Evolutionary conservation across 1,140 invertebrate species (phyloP).

Genomic region (Cyclargus thomasi): DNA sequence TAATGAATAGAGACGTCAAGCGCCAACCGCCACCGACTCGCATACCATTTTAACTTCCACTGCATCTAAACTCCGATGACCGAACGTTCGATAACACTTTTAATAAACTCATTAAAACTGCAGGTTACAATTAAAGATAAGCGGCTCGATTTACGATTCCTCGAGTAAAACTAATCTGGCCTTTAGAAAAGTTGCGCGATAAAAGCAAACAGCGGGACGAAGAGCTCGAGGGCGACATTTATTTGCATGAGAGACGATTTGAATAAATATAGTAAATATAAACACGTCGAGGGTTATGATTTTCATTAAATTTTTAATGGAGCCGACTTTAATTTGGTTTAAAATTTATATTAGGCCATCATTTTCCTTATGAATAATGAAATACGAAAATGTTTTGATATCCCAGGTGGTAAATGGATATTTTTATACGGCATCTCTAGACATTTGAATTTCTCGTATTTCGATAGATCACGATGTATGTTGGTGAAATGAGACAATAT

Average conservation of each 20-base stretch:
- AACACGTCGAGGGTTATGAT: slow-evolving; percentile 37
- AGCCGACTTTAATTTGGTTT: slow-evolving; percentile 14
- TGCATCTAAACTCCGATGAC: slow-evolving; percentile 48
- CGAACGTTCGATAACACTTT: slow-evolving; percentile 10
- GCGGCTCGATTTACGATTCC: slow-evolving; percentile 37
- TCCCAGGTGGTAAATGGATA: neutral
- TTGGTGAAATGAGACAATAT: neutral
- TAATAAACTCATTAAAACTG: neutral
- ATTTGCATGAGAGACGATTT: slow-evolving; percentile 60
- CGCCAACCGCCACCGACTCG: slow-evolving; percentile 59
- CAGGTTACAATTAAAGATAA: slow-evolving; percentile 23
- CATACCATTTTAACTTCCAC: slow-evolving; percentile 58
- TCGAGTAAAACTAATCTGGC: slow-evolving; percentile 50
- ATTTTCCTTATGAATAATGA: slow-evolving; percentile 12
- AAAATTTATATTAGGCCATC: slow-evolving; percentile 7
- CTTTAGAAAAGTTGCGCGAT: slow-evolving; percentile 47
- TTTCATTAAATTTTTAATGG: slow-evolving; percentile 41
- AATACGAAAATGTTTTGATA: neutral
- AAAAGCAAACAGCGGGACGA: slow-evolving; percentile 50
- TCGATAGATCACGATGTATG: neutral
- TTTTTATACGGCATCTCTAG: neutral
- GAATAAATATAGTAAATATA: slow-evolving; percentile 43
- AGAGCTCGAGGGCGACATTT: slow-evolving; percentile 53
- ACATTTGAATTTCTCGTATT: neutral
- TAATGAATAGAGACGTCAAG: slow-evolving; percentile 72